A percentile compares a stretch with the other conserved stretches of the same genome.
phyloP scores from a whole-genome alignment of 2,113 vertebrate species.

The Rhea americana region DNA sequence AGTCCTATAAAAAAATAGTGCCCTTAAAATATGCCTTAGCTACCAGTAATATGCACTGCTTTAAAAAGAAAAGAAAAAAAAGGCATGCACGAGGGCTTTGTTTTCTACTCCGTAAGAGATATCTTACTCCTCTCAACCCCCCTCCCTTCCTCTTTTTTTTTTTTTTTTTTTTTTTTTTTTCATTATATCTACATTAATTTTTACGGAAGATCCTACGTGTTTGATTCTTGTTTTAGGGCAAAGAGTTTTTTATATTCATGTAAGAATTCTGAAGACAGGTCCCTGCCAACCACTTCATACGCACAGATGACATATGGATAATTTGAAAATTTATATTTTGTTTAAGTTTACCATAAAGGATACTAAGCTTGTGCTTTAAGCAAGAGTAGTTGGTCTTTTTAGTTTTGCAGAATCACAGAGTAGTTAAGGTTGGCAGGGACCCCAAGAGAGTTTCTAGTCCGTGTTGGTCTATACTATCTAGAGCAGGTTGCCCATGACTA shows the following conservation, averaged over 20 bases:
- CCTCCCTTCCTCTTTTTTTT: background rate
- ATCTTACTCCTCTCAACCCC: background rate
- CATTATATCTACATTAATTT: too few species aligned
- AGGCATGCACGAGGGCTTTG: background rate
- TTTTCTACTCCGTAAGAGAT: background rate
- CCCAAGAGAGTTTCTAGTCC: background rate
- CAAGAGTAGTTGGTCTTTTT: background rate
- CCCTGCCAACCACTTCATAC: background rate
- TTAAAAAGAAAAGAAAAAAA: background rate
- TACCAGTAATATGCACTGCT: background rate
- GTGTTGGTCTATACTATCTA: background rate
- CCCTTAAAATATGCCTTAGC: background rate
- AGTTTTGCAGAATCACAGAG: background rate
- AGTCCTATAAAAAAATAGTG: background rate
- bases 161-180: background rate
- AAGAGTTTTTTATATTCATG: background rate
- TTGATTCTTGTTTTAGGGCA: background rate
- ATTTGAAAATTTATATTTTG: background rate
- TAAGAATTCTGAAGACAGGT: background rate
- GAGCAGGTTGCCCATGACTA: background rate
- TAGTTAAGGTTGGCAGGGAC: background rate
- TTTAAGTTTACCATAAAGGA: background rate
- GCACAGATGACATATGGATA: background rate
- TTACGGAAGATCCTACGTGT: background rate
- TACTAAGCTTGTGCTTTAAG: background rate